These are phyloP conservation scores for Paedocypris micromegethes DNA, from an alignment of 2,797 vertebrate genomes.

Conservation along the genomic window DNA sequence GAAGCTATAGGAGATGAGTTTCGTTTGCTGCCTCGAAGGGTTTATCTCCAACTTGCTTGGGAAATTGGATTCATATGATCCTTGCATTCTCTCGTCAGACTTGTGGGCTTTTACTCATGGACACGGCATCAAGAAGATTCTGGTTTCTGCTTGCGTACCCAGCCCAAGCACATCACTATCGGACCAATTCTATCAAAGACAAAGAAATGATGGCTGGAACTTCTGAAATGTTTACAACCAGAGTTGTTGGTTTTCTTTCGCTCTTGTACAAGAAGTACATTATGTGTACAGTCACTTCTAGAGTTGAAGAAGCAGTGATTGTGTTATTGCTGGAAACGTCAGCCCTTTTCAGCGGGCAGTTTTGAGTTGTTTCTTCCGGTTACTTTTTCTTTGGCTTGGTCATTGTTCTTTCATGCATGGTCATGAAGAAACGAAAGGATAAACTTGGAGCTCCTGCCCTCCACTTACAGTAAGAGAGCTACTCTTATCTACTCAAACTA, in stretches of 20 bases:
- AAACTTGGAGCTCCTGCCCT: slow-evolving; percentile 75
- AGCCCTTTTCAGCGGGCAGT: too few relatives aligned
- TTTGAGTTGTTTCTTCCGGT: too few relatives aligned
- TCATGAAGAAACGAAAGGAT: slow-evolving; percentile 74
- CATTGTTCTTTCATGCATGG: slow-evolving; percentile 32
- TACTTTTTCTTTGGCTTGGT: too few relatives aligned
- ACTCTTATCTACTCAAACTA: neutral
- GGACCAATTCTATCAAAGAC: slow-evolving; percentile 7
- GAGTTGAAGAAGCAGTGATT: too few relatives aligned
- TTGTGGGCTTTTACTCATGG: neutral
- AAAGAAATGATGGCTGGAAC: slow-evolving; percentile 16
- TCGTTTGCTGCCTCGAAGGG: neutral
- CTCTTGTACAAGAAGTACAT: neutral
- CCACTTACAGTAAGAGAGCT: slow-evolving; percentile 76
- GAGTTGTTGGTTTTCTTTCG: neutral
- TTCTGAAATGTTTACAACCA: neutral
- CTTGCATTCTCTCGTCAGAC: neutral
- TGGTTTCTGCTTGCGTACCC: neutral
- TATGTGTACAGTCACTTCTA: neutral
- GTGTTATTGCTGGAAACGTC: too few relatives aligned
- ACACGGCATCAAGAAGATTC: neutral
- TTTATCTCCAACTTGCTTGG: neutral
- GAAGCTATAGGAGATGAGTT: neutral
- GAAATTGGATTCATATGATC: neutral
- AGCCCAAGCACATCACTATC: neutral